Percentiles rank a stretch among this genome's conserved stretches.
These are phyloP conservation scores for Euborellia annulipes DNA, from an alignment of 1,140 invertebrate genomes.

Conservation along the genomic window DNA sequence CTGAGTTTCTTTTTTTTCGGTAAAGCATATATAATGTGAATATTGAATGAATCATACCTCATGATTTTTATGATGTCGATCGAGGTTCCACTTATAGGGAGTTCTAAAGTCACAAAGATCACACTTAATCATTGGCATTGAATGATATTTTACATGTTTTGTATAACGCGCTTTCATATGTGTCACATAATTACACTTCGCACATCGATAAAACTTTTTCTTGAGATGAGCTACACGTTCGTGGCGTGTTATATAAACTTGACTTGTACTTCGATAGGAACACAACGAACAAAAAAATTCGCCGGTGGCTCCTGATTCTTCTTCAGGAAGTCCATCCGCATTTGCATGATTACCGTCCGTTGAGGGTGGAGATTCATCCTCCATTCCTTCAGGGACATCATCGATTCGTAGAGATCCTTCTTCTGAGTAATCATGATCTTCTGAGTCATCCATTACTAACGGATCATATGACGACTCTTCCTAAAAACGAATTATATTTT, in stretches of 20 bases:
- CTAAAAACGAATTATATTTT: not conserved
- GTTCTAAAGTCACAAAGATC: conserved; percentile 83
- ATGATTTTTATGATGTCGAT: conserved; percentile 84
- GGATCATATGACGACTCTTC: not conserved
- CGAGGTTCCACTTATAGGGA: conserved; percentile 84
- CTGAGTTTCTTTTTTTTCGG: no score
- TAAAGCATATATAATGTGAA: no score
- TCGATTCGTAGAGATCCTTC: conserved; percentile 1
- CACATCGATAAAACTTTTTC: conserved; percentile 60
- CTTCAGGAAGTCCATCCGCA: no score
- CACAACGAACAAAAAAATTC: conserved; percentile 25
- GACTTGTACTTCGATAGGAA: conserved; percentile 23
- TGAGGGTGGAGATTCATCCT: no score
- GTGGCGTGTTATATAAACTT: conserved; percentile 26
- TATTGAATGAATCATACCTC: conserved; percentile 23
- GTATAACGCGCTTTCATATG: conserved; percentile 78
- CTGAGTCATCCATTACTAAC: conserved; percentile 3
- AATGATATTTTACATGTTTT: conserved; percentile 88
- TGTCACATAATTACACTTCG: conserved; percentile 78
- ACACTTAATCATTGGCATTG: conserved; percentile 87
- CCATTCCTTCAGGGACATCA: no score
- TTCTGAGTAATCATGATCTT: not conserved
- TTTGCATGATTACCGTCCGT: no score
- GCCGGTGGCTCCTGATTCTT: not conserved
- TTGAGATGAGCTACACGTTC: conserved; percentile 31